phyloP scores from a whole-genome alignment of 1,140 invertebrate genomes.

The Bombus cullumanus region DNA sequence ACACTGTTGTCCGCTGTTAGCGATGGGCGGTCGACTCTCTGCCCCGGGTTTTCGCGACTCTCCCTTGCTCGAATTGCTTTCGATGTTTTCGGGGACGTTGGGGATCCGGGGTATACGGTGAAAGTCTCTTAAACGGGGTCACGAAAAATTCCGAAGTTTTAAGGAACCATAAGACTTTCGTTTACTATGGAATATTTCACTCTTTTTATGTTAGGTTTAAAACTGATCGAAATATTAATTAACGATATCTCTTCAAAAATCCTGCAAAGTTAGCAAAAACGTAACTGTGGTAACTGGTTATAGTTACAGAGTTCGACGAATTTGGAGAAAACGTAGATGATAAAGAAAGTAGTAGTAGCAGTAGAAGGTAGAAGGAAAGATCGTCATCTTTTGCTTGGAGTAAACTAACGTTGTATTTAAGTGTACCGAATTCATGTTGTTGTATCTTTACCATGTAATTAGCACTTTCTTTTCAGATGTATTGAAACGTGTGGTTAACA shows the following conservation, averaged over 20 bases:
- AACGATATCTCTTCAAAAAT: background rate
- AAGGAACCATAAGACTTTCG: background rate
- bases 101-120: slow-evolving; percentile 6
- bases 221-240: background rate
- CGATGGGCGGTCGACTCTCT: slow-evolving; percentile 23
- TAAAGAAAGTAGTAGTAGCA: slow-evolving; percentile 13
- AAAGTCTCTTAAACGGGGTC: slow-evolving; percentile 1
- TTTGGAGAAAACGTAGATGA: slow-evolving; percentile 18
- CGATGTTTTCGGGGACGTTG: slow-evolving; percentile 13
- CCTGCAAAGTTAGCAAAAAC: background rate
- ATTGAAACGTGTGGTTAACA: background rate
- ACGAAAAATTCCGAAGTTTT: background rate
- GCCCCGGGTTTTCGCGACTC: background rate
- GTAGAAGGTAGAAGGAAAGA: slow-evolving; percentile 29
- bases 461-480: slow-evolving; percentile 33
- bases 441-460: slow-evolving; percentile 12
- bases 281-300: background rate
- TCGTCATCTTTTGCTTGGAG: background rate
- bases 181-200: background rate
- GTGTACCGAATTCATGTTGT: background rate
- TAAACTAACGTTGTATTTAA: slow-evolving; percentile 4
- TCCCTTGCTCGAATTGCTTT: slow-evolving; percentile 27
- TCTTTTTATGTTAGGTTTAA: background rate
- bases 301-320: background rate
- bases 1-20: slow-evolving; percentile 59